These are phyloP conservation scores for Heliconius cydno DNA, from an alignment of 2,888 invertebrate species.

Conservation along the genomic window DNA sequence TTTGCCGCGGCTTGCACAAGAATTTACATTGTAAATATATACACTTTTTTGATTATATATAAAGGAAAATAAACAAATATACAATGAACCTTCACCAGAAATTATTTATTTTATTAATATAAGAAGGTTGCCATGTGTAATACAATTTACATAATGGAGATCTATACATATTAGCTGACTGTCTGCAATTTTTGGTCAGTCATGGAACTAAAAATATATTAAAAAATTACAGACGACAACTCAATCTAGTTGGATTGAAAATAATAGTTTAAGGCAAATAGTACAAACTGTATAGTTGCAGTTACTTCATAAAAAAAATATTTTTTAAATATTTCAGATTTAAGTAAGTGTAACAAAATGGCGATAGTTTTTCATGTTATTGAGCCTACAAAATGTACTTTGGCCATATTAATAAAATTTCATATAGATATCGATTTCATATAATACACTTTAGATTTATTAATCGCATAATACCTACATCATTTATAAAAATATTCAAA, in stretches of 20 bases:
- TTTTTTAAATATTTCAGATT: neutral
- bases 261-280: conserved; percentile 3
- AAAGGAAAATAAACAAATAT: conserved; percentile 6
- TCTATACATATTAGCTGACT: too few relatives aligned
- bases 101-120: conserved; percentile 23
- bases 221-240: conserved; percentile 50
- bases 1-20: conserved; percentile 84
- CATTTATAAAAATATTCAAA: neutral
- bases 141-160: neutral
- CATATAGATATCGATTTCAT: too few relatives aligned
- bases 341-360: neutral
- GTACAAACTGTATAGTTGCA: conserved; percentile 18
- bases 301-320: neutral
- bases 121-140: conserved; percentile 44
- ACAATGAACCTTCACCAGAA: conserved; percentile 40
- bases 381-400: too few relatives aligned
- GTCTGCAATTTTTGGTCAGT: neutral
- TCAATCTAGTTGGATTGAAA: conserved; percentile 28
- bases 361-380: neutral
- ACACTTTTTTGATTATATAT: neutral
- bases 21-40: conserved; percentile 49
- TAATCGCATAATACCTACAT: too few relatives aligned
- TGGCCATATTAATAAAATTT: too few relatives aligned
- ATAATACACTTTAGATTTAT: too few relatives aligned
- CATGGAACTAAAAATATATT: neutral